phyloP scores from a whole-genome alignment of 2,888 invertebrate genomes.

The Diogma glabrata region DNA sequence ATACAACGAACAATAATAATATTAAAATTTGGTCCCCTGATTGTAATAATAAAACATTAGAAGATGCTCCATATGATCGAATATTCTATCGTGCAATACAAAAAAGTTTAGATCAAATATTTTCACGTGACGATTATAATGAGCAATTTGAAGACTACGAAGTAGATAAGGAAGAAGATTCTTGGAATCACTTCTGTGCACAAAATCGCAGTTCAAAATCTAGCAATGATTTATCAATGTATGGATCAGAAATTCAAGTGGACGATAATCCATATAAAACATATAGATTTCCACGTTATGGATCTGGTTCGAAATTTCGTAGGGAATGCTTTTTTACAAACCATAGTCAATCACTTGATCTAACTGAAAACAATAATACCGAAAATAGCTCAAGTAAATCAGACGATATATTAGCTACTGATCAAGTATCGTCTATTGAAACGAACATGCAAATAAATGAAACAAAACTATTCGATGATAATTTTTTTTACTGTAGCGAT shows the following conservation, averaged over 20 bases:
- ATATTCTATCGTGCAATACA: constrained; percentile 32
- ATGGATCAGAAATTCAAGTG: constrained; percentile 22
- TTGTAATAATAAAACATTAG: constrained; percentile 19
- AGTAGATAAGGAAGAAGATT: not conserved
- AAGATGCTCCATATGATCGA: constrained; percentile 34
- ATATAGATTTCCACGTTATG: constrained; percentile 31
- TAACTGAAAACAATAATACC: constrained; percentile 4
- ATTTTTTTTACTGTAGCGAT: constrained; percentile 24
- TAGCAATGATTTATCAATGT: constrained; percentile 35
- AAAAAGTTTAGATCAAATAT: constrained; percentile 31
- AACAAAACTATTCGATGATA: not conserved
- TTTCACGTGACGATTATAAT: constrained; percentile 22
- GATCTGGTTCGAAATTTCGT: constrained; percentile 35
- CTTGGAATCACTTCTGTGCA: not conserved
- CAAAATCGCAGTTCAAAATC: constrained; percentile 31
- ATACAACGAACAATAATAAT: constrained; percentile 18
- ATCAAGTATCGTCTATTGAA: not conserved
- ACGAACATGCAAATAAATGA: not conserved
- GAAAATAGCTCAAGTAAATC: constrained; percentile 3
- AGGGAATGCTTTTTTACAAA: constrained; percentile 33
- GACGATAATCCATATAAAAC: constrained; percentile 15
- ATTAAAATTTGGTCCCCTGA: too few species aligned
- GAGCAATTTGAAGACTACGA: not conserved
- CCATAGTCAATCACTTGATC: constrained; percentile 21
- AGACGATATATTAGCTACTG: not conserved